Evolutionary conservation across 2,113 vertebrate genomes (phyloP).

Genomic region (Trichechus manatus): DNA sequence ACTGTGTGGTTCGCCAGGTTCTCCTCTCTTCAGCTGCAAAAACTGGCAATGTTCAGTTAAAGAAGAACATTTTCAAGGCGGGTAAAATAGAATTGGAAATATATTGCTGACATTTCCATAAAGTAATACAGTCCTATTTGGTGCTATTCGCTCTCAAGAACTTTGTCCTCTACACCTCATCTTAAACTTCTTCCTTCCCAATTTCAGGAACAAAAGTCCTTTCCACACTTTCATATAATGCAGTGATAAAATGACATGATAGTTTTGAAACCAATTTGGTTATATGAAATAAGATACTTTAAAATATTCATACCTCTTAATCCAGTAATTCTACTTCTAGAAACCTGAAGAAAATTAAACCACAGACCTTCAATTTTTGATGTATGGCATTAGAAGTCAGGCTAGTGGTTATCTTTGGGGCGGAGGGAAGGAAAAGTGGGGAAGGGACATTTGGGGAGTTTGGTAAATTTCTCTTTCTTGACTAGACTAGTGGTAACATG

Average conservation of each 20-base stretch:
- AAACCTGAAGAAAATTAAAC: background rate
- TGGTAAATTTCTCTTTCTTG: conserved; percentile 2
- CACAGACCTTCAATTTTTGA: background rate
- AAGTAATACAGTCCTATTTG: background rate
- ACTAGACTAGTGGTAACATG: background rate
- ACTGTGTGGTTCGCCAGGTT: background rate
- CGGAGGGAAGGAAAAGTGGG: background rate
- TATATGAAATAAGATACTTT: conserved; percentile 17
- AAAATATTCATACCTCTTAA: background rate
- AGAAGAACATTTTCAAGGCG: background rate
- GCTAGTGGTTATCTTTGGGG: background rate
- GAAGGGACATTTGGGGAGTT: background rate
- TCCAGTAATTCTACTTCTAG: background rate
- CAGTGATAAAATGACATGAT: background rate
- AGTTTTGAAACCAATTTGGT: conserved; percentile 7
- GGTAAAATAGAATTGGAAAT: background rate
- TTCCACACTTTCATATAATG: background rate
- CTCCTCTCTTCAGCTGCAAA: background rate
- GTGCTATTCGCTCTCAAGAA: background rate
- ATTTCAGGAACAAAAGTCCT: background rate
- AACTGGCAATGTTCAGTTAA: background rate
- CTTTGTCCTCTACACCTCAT: background rate
- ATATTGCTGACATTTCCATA: background rate
- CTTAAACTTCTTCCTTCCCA: background rate
- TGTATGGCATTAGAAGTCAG: background rate